A percentile compares a stretch with the other conserved stretches of the same genome.
Conservation (phyloP, 1,140 invertebrate species). For the Heterodera carotae region DNA sequence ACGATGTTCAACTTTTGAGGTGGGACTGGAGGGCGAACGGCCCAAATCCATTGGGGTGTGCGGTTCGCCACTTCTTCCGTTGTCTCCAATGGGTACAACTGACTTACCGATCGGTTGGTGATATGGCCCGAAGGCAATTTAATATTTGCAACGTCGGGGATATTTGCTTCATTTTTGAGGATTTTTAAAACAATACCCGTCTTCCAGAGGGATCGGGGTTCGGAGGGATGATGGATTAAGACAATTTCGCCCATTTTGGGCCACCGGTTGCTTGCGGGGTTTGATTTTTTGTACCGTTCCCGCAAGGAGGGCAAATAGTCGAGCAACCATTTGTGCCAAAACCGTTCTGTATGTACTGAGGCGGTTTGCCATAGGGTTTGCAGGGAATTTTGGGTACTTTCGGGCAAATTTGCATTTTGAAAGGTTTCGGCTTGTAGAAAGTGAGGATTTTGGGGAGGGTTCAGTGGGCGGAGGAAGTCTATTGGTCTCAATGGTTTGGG, state of each 20-base stretch:
- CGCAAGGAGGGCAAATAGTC: neutral
- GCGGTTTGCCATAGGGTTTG: neutral
- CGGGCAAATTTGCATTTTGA: neutral
- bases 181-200: neutral
- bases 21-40: neutral
- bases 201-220: neutral
- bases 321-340: neutral
- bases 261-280: neutral
- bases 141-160: neutral
- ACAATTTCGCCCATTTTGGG: neutral
- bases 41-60: neutral
- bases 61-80: neutral
- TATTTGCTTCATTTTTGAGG: neutral
- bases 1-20: neutral
- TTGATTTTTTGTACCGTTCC: slow-evolving; percentile 1
- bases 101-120: neutral
- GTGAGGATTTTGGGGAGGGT: neutral
- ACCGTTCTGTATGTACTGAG: neutral
- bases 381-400: neutral
- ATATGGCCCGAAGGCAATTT: neutral
- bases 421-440: neutral
- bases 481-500: neutral
- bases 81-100: slow-evolving; percentile 11
- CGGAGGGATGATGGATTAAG: neutral
- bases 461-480: neutral